These are phyloP conservation scores for Papilio protenor DNA, from an alignment of 2,888 invertebrate genomes.

Conservation along the genomic window DNA sequence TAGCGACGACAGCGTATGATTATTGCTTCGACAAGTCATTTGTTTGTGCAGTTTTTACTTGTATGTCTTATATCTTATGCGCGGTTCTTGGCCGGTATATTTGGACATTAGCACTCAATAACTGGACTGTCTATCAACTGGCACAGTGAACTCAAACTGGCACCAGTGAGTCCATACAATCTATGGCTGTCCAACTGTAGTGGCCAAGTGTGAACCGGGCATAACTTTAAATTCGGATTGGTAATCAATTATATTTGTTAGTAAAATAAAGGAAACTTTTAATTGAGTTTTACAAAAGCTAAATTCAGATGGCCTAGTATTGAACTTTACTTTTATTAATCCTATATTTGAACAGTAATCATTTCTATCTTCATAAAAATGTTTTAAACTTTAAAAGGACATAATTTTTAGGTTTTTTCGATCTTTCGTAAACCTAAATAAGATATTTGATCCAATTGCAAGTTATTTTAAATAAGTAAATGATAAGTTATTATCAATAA, in stretches of 20 bases:
- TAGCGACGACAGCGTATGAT: conserved; percentile 56
- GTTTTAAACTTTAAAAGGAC: neutral
- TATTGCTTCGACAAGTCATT: conserved; percentile 29
- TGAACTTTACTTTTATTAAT: too few species aligned
- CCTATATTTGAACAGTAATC: neutral
- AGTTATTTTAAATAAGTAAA: neutral
- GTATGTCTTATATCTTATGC: neutral
- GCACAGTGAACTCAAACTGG: neutral
- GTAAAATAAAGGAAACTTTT: too few species aligned
- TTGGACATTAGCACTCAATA: too few species aligned
- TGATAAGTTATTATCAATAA: conserved; percentile 26
- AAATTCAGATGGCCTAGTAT: too few species aligned
- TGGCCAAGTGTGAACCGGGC: too few species aligned
- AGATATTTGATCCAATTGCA: neutral
- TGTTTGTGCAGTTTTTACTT: conserved; percentile 50
- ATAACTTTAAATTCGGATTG: too few species aligned
- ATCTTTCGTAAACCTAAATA: neutral
- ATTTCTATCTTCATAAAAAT: neutral
- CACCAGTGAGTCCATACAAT: too few species aligned
- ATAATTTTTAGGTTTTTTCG: conserved; percentile 1
- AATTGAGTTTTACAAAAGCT: too few species aligned
- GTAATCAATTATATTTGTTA: too few species aligned
- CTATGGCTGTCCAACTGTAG: too few species aligned
- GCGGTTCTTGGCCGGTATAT: too few species aligned
- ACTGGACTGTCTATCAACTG: neutral